A percentile compares a stretch with the other conserved stretches of the same genome.
Evolutionary conservation across 2,113 vertebrate genomes (phyloP).

Genomic region (Eulacestoma nigropectus): DNA sequence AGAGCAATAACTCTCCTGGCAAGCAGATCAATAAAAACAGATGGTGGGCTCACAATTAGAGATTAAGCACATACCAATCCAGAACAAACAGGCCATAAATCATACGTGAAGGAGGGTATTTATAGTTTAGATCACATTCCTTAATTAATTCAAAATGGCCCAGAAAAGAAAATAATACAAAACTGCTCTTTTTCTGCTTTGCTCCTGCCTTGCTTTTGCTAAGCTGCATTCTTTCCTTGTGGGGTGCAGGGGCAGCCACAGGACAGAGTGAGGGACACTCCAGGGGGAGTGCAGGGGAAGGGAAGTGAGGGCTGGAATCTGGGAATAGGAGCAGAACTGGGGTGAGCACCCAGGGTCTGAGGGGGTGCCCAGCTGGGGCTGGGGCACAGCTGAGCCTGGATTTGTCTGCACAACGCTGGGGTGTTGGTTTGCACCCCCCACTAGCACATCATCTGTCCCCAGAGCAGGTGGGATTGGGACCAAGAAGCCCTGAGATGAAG

Average conservation of each 20-base stretch:
- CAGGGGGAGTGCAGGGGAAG: not conserved
- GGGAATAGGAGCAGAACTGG: not conserved
- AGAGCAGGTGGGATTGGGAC: fast-evolving
- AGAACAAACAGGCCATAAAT: constrained; percentile 76
- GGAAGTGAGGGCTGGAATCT: not conserved
- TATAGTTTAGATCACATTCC: constrained; percentile 74
- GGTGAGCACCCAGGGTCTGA: not conserved
- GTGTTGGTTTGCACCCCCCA: not conserved
- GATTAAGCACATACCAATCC: constrained; percentile 74
- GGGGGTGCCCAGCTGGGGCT: not conserved
- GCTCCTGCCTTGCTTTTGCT: constrained; percentile 48
- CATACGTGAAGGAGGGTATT: constrained; percentile 64
- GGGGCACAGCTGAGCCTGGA: not conserved
- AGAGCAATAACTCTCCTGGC: constrained; percentile 68
- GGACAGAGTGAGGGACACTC: not conserved
- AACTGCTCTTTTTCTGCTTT: constrained; percentile 61
- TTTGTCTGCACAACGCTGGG: fast-evolving
- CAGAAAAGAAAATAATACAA: constrained; percentile 57
- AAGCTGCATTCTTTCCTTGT: constrained; percentile 56
- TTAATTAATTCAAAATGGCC: constrained; percentile 69
- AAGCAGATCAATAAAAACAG: constrained; percentile 69
- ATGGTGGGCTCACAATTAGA: constrained; percentile 75
- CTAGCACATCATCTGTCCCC: fast-evolving
- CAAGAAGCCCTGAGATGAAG: not conserved
- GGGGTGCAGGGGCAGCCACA: constrained; percentile 6